Evolutionary conservation across 92 coral and sea anemone genomes (phyloP).

Genomic region (Porites rus): DNA sequence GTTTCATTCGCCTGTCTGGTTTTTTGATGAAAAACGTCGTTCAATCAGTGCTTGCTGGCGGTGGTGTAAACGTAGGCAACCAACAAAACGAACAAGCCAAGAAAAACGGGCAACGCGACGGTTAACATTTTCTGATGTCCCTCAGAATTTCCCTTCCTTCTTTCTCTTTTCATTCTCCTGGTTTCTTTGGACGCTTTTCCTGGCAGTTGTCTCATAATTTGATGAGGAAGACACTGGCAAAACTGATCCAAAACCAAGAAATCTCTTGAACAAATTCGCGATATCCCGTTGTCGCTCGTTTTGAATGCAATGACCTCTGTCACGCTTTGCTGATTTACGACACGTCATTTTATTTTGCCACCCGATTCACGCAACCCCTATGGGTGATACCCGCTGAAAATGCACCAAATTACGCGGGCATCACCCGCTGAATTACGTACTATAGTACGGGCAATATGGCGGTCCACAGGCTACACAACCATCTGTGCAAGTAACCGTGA

Average conservation of each 20-base stretch:
- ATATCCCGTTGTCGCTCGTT: neutral
- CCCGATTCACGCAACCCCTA: too few relatives aligned
- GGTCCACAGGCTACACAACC: too few relatives aligned
- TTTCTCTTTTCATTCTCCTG: constrained; percentile 81
- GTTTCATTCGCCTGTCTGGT: neutral
- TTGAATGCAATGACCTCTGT: neutral
- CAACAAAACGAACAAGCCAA: constrained; percentile 77
- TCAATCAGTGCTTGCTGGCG: constrained; percentile 54
- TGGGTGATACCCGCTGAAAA: too few relatives aligned
- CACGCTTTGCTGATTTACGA: constrained; percentile 21
- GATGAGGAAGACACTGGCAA: neutral
- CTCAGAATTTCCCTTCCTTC: constrained; percentile 64
- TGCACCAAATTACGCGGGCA: too few relatives aligned
- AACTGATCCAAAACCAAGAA: neutral
- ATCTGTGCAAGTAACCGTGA: too few relatives aligned
- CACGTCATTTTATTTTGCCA: constrained; percentile 46
- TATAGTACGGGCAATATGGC: too few relatives aligned
- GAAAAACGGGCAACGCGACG: constrained; percentile 76
- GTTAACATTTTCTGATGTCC: constrained; percentile 75
- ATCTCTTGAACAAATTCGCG: too few relatives aligned
- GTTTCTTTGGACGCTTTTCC: constrained; percentile 89
- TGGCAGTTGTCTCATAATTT: constrained; percentile 82
- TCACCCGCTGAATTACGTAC: too few relatives aligned
- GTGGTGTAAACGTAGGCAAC: constrained; percentile 75
- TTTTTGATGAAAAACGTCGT: constrained; percentile 1